Evolutionary conservation across 1,140 invertebrate species (phyloP).

Genomic region (Leptinotarsa texana): DNA sequence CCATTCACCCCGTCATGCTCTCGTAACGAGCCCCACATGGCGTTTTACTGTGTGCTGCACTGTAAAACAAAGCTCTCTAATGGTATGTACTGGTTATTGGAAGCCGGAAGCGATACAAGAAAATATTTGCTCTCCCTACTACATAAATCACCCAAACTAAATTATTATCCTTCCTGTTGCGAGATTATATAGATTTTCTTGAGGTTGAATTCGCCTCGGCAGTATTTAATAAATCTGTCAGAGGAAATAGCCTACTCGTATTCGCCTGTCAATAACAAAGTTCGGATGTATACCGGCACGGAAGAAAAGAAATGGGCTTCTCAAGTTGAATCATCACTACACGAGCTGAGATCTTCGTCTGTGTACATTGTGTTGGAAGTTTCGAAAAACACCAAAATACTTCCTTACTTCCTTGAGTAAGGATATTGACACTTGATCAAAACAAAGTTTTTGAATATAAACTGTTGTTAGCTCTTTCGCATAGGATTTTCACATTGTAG

Average conservation of each 20-base stretch:
- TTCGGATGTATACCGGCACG: neutral
- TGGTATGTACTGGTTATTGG: neutral
- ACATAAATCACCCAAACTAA: conserved; percentile 6
- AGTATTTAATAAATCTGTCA: conserved; percentile 6
- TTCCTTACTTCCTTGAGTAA: too few relatives aligned
- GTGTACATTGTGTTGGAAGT: too few relatives aligned
- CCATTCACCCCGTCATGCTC: too few relatives aligned
- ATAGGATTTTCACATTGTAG: too few relatives aligned
- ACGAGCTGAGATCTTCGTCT: neutral
- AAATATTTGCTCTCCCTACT: neutral
- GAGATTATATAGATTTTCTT: conserved; percentile 8
- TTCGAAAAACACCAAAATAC: too few relatives aligned
- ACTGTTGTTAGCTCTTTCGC: too few relatives aligned
- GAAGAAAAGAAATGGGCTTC: neutral
- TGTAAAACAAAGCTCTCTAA: too few relatives aligned
- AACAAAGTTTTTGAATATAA: too few relatives aligned
- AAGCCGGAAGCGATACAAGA: neutral
- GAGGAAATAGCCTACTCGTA: neutral
- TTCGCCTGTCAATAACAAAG: neutral
- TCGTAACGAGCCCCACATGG: too few relatives aligned
- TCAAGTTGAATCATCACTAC: neutral
- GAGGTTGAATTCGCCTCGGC: neutral
- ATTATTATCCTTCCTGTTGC: conserved; percentile 6
- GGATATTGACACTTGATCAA: too few relatives aligned
- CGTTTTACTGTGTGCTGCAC: too few relatives aligned